Evolutionary conservation across 2,888 invertebrate species (phyloP), one percentile per base, ranked within the genome.

Genomic region (Euspilapteryx auroguttella): DNA sequence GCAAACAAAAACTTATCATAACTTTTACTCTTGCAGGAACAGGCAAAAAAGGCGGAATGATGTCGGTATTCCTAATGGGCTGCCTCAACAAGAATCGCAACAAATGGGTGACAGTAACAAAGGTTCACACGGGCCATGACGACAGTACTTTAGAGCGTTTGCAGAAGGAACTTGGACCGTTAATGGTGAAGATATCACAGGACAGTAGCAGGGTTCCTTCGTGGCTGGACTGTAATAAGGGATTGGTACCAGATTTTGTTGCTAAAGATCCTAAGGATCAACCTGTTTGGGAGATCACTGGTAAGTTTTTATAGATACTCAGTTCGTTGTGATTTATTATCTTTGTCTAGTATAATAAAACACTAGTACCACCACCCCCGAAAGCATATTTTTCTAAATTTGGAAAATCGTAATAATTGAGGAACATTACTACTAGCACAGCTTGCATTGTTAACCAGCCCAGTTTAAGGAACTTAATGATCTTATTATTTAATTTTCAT

Each of bases 261-360:
- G 90, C 91, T 2, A 77, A 64, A 29, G 85, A 93, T 61, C 95
- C 96, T 0, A 86, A 87, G 52, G 69, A 81, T 14, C 89, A 91
- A 55, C 95, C 94, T 0, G 89, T 97, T 6, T 96, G 96, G 95
- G 95, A 96, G 71, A 92, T 96, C 32, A 91, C 93, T 1, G 93
- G 87, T 77, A 34, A 23, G 43, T 39, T n/a, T n/a, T n/a, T n/a
- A n/a, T n/a, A n/a, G n/a, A n/a, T n/a, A n/a, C n/a, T n/a, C n/a
- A n/a, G n/a, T n/a, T n/a, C n/a, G n/a, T n/a, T n/a, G n/a, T n/a
- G n/a, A n/a, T n/a, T n/a, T n/a, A n/a, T n/a, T n/a, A n/a, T n/a
- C n/a, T n/a, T n/a, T n/a, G n/a, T n/a, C n/a, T n/a, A n/a, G n/a
- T n/a, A n/a, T n/a, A n/a, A n/a, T n/a, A n/a, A n/a, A n/a, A n/a